phyloP scores from a whole-genome alignment of 2,797 vertebrate species.

The Microctenopoma lineatum region DNA sequence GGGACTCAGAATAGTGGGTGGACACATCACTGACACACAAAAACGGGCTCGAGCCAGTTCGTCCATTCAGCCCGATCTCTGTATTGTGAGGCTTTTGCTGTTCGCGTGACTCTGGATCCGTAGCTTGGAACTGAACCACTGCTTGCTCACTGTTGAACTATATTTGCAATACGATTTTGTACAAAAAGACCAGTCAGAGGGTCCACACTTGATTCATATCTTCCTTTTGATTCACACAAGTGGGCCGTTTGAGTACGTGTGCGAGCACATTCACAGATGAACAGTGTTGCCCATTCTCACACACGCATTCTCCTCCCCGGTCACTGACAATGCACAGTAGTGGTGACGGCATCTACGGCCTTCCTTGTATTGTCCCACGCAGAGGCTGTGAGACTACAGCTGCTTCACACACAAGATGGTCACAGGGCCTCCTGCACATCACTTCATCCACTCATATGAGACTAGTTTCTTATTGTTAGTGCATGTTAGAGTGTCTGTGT shows the following conservation, averaged over 20 bases:
- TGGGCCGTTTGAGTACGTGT: conserved; percentile 65
- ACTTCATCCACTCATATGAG: conserved; percentile 4
- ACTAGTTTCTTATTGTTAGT: not conserved
- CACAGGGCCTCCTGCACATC: not conserved
- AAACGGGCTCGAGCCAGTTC: conserved; percentile 20
- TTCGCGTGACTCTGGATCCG: conserved; percentile 38
- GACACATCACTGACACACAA: conserved; percentile 5
- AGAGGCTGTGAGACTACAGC: conserved; percentile 47
- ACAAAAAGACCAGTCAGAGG: conserved; percentile 50
- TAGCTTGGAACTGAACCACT: conserved; percentile 12
- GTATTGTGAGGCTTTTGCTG: conserved; percentile 28
- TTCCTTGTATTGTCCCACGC: conserved; percentile 76
- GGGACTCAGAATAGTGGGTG: conserved; percentile 29
- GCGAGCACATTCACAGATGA: conserved; percentile 52
- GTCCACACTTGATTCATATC: conserved; percentile 58
- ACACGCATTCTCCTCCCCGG: conserved; percentile 63
- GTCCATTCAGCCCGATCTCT: conserved; percentile 21
- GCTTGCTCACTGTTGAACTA: conserved; percentile 41
- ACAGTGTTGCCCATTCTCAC: conserved; percentile 60
- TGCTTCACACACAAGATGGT: conserved; percentile 39
- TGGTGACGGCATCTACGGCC: conserved; percentile 67
- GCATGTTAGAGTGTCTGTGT: not conserved
- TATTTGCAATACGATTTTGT: conserved; percentile 30
- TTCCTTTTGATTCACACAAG: conserved; percentile 69
- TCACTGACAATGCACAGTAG: conserved; percentile 70